Evolutionary conservation across 2,113 vertebrate genomes (phyloP).

Genomic region (Daubentonia madagascariensis): DNA sequence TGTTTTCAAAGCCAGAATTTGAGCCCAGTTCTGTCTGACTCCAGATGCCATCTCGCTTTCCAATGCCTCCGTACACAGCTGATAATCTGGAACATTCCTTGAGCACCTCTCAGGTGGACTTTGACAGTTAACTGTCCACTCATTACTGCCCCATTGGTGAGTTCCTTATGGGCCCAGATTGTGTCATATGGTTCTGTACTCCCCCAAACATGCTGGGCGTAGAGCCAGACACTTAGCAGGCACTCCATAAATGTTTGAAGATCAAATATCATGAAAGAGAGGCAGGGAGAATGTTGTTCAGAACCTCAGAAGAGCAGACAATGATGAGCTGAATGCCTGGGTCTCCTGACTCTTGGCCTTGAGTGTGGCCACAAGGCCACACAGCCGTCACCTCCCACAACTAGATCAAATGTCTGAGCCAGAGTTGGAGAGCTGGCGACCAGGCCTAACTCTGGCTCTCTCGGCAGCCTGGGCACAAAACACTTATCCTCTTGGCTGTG

Average conservation of each 20-base stretch:
- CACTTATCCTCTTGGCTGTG: fast-evolving
- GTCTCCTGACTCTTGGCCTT: not conserved
- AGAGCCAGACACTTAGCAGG: not conserved
- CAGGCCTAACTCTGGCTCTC: not conserved
- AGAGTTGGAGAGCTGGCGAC: not conserved
- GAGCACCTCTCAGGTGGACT: not conserved
- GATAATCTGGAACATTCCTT: not conserved
- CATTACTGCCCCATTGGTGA: not conserved
- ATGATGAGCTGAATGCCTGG: not conserved
- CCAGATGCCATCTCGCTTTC: not conserved
- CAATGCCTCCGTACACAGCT: not conserved
- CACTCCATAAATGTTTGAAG: not conserved
- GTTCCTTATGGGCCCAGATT: not conserved
- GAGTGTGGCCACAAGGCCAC: not conserved
- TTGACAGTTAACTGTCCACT: not conserved
- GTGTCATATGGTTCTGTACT: not conserved
- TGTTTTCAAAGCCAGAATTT: not conserved
- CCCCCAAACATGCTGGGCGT: not conserved
- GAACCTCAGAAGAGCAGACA: not conserved
- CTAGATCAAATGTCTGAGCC: not conserved
- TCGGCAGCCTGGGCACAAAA: not conserved
- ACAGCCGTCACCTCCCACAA: not conserved
- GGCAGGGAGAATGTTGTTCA: not conserved
- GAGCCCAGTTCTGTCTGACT: not conserved
- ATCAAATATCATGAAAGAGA: not conserved